Base-by-base conservation (phyloP, 2,113 vertebrate genomes). In the Festucalex cinctus region DNA sequence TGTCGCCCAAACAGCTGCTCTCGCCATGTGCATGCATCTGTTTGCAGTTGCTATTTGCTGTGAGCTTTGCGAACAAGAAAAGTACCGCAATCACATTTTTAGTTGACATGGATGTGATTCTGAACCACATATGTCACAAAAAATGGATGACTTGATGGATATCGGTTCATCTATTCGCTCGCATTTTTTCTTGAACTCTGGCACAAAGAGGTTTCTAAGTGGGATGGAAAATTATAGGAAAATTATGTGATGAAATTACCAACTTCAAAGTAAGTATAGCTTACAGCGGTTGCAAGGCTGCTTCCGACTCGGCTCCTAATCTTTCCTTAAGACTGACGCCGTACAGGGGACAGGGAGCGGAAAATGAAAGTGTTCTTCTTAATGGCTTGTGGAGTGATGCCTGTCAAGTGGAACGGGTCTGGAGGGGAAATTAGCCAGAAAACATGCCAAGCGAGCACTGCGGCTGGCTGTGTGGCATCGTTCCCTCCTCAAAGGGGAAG, bases 401-500 rank as follows among this genome's bases (percentile, higher is more conserved):
- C 70, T 85, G 65, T 88, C 76, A 81, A 84, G 85, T 85, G 79
- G 82, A 89, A 87, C 78, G 16, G 22, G 74, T 71, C 76, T 71
- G 37, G 69, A 76, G 72, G 76, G 71, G 46, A 77, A 88, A 90
- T 83, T 84, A 84, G 78, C 81, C 69, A 68, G 74, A 78, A 78
- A 84, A 86, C 77, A 83, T 75, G 83, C 77, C 77, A 69, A 84
- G 78, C 56, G 79, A 85, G 67, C n/a, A 19, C 41, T 37, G 63
- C 59, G 71, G 64, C 62, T 69, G 67, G 46, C 65, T 71, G 77
- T 75, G 74, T 79, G 84, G 77, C 85, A 85, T 70, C 71, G 26
- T 48, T 70, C 67, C 72, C 53, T 78, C 76, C 77, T 78, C 71
- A 80, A 82, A 57, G 66, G 20, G 43, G 28, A 56, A 68, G 56